These are phyloP conservation scores for Aphelenchoides fujianensis DNA, from an alignment of 1,140 invertebrate species.

Conservation along the genomic window DNA sequence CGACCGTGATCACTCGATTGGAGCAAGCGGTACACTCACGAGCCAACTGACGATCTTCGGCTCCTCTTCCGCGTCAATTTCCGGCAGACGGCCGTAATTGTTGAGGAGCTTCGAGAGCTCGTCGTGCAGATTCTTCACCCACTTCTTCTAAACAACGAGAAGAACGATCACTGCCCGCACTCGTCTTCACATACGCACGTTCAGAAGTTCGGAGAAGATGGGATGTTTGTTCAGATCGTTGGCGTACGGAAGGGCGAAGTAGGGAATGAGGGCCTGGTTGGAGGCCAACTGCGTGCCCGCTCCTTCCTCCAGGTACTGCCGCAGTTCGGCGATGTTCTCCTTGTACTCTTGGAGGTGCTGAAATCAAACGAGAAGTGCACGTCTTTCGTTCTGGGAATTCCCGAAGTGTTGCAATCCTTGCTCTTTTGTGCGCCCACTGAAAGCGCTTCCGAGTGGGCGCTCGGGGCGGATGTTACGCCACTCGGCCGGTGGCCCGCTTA, in stretches of 20 bases:
- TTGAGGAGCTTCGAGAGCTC: constrained; percentile 28
- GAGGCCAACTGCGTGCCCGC: constrained; percentile 23
- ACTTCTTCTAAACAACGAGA: constrained; percentile 35
- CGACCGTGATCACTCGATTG: background rate
- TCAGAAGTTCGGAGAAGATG: constrained; percentile 15
- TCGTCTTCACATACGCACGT: no score
- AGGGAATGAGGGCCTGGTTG: constrained; percentile 29
- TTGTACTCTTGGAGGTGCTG: constrained; percentile 34
- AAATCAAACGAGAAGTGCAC: constrained; percentile 15
- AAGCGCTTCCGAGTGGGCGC: background rate
- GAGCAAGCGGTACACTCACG: no score
- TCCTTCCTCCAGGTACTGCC: constrained; percentile 38
- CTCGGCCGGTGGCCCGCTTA: constrained; percentile 22
- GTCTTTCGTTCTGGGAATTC: no score
- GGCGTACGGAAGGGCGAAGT: constrained; percentile 40
- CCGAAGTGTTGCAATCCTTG: no score
- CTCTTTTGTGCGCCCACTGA: constrained; percentile 19
- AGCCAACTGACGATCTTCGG: constrained; percentile 37
- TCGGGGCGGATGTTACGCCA: constrained; percentile 2
- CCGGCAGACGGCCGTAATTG: constrained; percentile 24
- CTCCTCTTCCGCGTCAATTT: constrained; percentile 35
- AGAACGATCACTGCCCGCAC: background rate
- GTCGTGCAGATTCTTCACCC: constrained; percentile 41
- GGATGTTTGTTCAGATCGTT: constrained; percentile 40
- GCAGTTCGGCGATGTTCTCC: constrained; percentile 33